Percentiles rank a stretch among this genome's conserved stretches.
Evolutionary conservation across 2,888 invertebrate species (phyloP).

Genomic region (Cheilosia grossa): DNA sequence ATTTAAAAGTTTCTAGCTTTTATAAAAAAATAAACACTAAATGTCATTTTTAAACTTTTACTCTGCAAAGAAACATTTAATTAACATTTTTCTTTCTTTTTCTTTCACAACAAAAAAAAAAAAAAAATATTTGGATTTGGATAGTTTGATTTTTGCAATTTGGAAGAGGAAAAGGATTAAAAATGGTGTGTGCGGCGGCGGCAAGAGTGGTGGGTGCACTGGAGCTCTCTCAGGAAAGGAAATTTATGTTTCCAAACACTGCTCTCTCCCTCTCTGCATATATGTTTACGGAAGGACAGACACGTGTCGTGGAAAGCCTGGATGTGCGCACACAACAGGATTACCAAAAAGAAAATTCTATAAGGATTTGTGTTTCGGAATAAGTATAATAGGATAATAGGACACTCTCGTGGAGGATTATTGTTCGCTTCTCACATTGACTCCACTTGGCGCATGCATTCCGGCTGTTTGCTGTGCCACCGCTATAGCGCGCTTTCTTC

Average conservation of each 20-base stretch:
- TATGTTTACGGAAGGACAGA: conserved; percentile 38
- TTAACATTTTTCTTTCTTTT: conserved; percentile 71
- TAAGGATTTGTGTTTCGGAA: conserved; percentile 61
- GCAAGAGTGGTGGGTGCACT: conserved; percentile 12
- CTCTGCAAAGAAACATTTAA: conserved; percentile 67
- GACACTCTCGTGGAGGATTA: conserved; percentile 57
- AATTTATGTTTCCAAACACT: conserved; percentile 2
- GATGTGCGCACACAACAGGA: conserved; percentile 70
- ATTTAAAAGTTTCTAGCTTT: conserved; percentile 32
- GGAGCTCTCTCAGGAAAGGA: conserved; percentile 51
- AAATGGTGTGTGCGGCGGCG: conserved; percentile 35
- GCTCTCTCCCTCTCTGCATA: background rate
- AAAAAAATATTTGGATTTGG: conserved; percentile 65
- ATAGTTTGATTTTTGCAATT: conserved; percentile 73
- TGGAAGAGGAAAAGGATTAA: conserved; percentile 63
- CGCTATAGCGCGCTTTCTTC: conserved; percentile 10
- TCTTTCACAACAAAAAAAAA: conserved; percentile 65
- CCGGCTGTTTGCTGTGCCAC: conserved; percentile 20
- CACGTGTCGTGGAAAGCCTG: conserved; percentile 65
- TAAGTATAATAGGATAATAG: conserved; percentile 53
- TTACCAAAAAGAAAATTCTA: conserved; percentile 41
- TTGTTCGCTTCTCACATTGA: conserved; percentile 46
- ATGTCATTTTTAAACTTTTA: conserved; percentile 58
- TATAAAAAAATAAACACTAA: conserved; percentile 43
- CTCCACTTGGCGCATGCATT: conserved; percentile 31